phyloP scores from a whole-genome alignment of 2,113 vertebrate genomes.

The Xenus cinereus region DNA sequence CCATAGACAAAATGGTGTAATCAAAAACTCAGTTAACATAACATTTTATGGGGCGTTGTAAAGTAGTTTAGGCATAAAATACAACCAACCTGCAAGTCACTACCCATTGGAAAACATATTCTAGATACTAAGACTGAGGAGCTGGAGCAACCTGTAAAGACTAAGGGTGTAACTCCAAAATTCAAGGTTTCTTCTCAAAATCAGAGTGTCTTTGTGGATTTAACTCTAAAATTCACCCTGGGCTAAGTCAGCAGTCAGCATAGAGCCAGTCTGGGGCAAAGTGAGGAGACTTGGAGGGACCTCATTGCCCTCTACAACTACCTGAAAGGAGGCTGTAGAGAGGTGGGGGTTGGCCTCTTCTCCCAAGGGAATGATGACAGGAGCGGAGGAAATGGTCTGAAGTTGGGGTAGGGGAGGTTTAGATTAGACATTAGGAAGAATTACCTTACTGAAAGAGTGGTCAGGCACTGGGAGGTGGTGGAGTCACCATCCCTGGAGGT shows the following conservation, averaged over 20 bases:
- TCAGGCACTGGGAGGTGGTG: no score
- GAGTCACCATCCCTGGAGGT: no score
- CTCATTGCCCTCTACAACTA: no score
- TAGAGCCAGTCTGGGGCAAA: neutral
- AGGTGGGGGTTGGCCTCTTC: no score
- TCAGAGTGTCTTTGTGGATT: neutral
- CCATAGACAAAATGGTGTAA: slow-evolving; percentile 36
- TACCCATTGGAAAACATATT: neutral
- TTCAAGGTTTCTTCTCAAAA: neutral
- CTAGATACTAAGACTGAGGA: neutral
- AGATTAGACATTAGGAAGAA: no score
- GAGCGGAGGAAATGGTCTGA: no score
- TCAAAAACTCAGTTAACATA: slow-evolving; percentile 50
- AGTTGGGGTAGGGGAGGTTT: no score
- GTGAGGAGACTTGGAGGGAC: neutral
- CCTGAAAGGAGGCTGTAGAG: no score
- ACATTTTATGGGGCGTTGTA: slow-evolving; percentile 29
- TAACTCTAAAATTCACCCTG: neutral
- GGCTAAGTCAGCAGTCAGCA: neutral
- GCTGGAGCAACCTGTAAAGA: neutral
- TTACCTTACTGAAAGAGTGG: no score
- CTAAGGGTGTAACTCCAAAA: neutral
- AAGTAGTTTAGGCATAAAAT: slow-evolving; percentile 51
- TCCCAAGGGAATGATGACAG: no score
- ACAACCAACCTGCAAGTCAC: slow-evolving; percentile 40